Conservation (phyloP, 2,113 vertebrate genomes). For the Toxostoma redivivum region DNA sequence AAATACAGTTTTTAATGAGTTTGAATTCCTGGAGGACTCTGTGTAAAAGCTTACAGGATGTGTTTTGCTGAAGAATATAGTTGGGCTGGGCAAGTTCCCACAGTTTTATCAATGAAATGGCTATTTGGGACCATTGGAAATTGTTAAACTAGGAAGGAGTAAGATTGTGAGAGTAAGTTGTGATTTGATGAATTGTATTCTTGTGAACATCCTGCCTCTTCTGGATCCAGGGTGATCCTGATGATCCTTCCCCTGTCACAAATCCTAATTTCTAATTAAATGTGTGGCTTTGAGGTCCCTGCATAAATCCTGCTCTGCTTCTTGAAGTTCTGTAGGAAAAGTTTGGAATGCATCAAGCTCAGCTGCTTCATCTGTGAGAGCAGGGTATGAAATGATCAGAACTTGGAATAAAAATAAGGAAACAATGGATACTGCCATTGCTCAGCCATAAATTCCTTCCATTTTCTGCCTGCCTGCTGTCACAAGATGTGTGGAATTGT, state of each 20-base stretch:
- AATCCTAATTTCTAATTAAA: neutral
- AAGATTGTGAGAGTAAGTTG: neutral
- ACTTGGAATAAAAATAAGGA: neutral
- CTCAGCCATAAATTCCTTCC: neutral
- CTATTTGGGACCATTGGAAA: neutral
- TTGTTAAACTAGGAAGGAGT: neutral
- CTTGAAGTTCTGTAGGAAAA: neutral
- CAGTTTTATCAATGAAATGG: neutral
- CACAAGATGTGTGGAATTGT: neutral
- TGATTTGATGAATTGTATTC: neutral
- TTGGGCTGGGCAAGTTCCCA: neutral
- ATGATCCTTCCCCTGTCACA: neutral
- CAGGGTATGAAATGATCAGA: neutral
- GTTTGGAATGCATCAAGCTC: neutral
- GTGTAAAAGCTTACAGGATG: neutral
- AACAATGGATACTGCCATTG: neutral
- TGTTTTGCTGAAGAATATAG: neutral
- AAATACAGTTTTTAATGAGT: neutral
- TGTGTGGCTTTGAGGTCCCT: neutral
- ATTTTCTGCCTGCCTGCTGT: neutral
- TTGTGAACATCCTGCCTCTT: neutral
- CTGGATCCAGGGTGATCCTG: neutral
- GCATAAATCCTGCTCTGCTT: neutral
- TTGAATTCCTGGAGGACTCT: neutral
- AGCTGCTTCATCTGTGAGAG: neutral